Conservation (phyloP, 2,888 invertebrate species). For the Theristus sp. region DNA sequence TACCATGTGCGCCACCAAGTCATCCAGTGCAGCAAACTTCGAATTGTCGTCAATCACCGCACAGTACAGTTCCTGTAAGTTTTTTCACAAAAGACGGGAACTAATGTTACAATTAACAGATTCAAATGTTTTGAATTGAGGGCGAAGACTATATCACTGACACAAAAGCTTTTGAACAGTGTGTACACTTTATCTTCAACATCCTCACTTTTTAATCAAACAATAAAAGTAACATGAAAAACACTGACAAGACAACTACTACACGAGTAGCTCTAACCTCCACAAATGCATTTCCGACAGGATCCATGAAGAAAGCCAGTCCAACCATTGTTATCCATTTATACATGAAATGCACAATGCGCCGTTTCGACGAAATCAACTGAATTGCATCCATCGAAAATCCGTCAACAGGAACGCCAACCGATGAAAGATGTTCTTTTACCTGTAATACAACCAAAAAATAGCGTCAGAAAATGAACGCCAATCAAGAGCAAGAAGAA, state of each 20-base stretch:
- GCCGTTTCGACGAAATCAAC: conserved; percentile 38
- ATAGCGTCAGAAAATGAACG: too few relatives aligned
- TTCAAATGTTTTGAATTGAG: too few relatives aligned
- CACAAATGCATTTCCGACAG: conserved; percentile 49
- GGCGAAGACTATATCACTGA: too few relatives aligned
- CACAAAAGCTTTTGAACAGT: too few relatives aligned
- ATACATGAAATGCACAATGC: conserved; percentile 57
- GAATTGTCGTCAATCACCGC: conserved; percentile 48
- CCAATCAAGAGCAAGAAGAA: too few relatives aligned
- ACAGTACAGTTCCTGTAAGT: conserved; percentile 45
- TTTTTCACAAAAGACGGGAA: too few relatives aligned
- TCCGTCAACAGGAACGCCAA: neutral
- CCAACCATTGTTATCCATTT: conserved; percentile 54
- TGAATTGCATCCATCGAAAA: neutral
- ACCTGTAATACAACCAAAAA: neutral
- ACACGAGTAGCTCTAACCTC: conserved; percentile 37
- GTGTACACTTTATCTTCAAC: too few relatives aligned
- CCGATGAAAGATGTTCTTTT: neutral
- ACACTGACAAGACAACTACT: neutral
- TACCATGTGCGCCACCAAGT: conserved; percentile 47
- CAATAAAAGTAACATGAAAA: too few relatives aligned
- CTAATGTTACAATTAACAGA: neutral
- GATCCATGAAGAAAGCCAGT: conserved; percentile 55
- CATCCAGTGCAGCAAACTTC: conserved; percentile 45
- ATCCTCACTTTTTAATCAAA: too few relatives aligned